A percentile compares a stretch with the other conserved stretches of the same genome.
These are phyloP conservation scores for Doryteuthis pealeii DNA, from an alignment of 1,140 invertebrate genomes.

Conservation along the genomic window DNA sequence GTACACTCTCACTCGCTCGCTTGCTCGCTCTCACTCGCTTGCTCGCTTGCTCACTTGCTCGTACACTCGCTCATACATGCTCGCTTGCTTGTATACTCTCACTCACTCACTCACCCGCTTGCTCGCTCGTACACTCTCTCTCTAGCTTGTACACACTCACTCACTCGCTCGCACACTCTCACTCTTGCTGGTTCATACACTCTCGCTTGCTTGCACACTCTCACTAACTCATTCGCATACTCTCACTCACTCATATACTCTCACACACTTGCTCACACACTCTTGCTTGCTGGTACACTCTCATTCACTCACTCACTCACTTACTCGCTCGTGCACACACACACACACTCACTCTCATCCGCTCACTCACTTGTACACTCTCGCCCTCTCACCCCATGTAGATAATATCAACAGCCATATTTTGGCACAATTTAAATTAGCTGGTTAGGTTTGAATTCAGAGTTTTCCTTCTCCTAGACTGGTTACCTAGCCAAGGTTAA, in stretches of 20 bases:
- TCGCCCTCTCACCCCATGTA: not conserved
- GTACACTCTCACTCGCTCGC: not conserved
- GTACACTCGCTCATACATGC: not conserved
- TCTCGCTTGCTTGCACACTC: not conserved
- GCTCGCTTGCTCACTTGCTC: not conserved
- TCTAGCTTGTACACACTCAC: not conserved
- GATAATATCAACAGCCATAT: no score
- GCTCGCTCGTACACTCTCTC: not conserved
- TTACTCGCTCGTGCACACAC: not conserved
- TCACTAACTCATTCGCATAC: not conserved
- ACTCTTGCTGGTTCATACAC: not conserved
- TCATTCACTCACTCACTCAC: not conserved
- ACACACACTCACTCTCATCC: not conserved
- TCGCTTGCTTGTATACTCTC: not conserved
- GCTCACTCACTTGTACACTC: not conserved
- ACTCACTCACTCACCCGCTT: not conserved
- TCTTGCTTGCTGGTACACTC: no score
- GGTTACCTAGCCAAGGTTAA: no score
- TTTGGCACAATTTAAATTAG: no score
- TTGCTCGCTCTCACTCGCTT: not conserved
- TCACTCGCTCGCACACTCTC: not conserved
- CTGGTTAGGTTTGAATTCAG: no score
- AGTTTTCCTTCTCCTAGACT: no score
- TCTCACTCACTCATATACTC: not conserved
- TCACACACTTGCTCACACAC: not conserved